Base-by-base conservation (phyloP, 2,113 vertebrate genomes). In the Ammospiza nelsoni region DNA sequence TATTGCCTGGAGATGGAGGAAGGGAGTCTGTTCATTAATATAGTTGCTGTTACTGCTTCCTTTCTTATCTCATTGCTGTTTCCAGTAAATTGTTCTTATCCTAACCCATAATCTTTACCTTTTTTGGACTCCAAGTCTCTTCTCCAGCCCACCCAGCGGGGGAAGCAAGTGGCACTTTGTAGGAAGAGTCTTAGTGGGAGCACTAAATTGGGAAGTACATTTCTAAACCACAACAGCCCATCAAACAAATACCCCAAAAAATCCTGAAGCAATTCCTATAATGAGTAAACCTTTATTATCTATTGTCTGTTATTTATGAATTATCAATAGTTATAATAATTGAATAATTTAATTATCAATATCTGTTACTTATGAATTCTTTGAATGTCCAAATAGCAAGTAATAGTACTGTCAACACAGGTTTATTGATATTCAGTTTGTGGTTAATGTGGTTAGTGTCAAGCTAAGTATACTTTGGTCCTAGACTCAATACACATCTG, bases 1-100 rank as follows among this genome's bases (percentile, higher is more conserved):
- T 46, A 33, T 46, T 69, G 55, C 18, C 0, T 0, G 4, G 9
- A 46, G 39, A 39, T 23, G 3, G 6, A 27, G 11, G 5, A 49
- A 66, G 2, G 14, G 15, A 46, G 15, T 54, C 15, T 46, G 23
- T 62, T 39, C 55, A 39, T n/a, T 69, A 23, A 33, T 46, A 39
- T 28, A 46, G 46, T 20, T 54, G 33, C 9, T 87, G 22, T 28
- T 39, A 33, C 18, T 46, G 22, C 33, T 39, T 25, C 28, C 39
- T 87, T 78, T 61, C 39, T 61, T 46, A 52, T 43, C 31, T 59
- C 31, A 22, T 51, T 68, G 21, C 21, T 44, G 31, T 51, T 76
- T 31, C 54, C 44, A 76, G 9, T 68, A 86, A 68, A 35, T 43
- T 59, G 12, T 58, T 85, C 37, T 59, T 59, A 52, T 39, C 28